Evolutionary conservation across 2,888 invertebrate species (phyloP).

Genomic region (Acrobasis repandana): DNA sequence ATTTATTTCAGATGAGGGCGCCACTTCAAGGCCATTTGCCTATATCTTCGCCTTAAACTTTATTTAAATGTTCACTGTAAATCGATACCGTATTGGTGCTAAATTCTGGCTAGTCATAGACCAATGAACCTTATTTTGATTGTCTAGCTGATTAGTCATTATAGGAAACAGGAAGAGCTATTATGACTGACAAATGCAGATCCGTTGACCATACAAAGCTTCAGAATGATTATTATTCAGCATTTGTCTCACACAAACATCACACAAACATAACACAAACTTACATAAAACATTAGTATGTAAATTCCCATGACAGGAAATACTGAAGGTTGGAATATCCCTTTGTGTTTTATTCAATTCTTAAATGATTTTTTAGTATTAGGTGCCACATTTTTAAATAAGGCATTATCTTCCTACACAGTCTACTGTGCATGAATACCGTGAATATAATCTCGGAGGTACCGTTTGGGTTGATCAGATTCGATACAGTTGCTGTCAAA

Average conservation of each 20-base stretch:
- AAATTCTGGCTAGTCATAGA: conserved; percentile 2
- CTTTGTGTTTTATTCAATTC: not conserved
- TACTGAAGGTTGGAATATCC: conserved; percentile 11
- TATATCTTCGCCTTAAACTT: too few species aligned
- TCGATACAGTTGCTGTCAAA: not conserved
- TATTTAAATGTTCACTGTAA: too few species aligned
- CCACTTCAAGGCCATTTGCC: too few species aligned
- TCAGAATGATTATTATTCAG: not conserved
- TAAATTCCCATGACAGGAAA: conserved; percentile 11
- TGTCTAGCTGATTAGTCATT: conserved; percentile 11
- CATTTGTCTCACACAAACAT: not conserved
- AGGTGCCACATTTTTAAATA: not conserved
- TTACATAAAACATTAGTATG: conserved; percentile 7
- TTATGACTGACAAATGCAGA: conserved; percentile 3
- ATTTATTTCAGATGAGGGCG: too few species aligned
- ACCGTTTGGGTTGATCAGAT: not conserved
- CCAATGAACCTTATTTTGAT: not conserved
- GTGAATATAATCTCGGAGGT: not conserved
- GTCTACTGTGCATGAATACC: not conserved
- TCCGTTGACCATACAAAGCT: conserved; percentile 10
- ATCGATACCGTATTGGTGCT: not conserved
- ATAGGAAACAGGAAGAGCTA: conserved; percentile 13
- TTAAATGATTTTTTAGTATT: not conserved
- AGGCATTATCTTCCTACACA: not conserved
- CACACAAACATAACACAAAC: not conserved